phyloP scores from a whole-genome alignment of 2,888 invertebrate species.

The Neoitamus cyanurus region DNA sequence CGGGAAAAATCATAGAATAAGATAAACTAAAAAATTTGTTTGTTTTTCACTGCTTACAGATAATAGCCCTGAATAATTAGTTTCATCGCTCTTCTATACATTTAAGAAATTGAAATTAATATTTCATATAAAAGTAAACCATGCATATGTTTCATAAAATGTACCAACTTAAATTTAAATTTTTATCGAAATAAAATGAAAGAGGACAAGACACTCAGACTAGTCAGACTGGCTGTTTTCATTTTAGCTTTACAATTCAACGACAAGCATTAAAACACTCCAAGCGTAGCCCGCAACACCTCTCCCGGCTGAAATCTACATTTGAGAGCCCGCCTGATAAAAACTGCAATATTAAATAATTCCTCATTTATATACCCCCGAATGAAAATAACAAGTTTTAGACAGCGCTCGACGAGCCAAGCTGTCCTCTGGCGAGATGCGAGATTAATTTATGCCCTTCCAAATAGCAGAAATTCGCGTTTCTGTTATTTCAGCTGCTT shows the following conservation, averaged over 20 bases:
- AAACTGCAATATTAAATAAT: not conserved
- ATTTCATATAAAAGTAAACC: not conserved
- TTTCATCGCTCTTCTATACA: too few relatives aligned
- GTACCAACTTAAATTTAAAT: not conserved
- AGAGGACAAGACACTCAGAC: not conserved
- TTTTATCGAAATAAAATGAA: not conserved
- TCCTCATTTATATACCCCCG: not conserved
- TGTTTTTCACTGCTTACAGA: not conserved
- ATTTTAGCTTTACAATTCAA: not conserved
- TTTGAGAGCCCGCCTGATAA: not conserved
- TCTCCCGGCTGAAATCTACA: not conserved
- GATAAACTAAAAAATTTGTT: not conserved
- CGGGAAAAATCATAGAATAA: too few relatives aligned
- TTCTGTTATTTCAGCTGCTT: not conserved
- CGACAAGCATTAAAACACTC: not conserved
- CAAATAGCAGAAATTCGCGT: not conserved
- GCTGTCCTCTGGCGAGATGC: not conserved
- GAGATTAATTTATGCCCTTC: not conserved
- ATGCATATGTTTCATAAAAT: not conserved
- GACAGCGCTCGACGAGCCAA: not conserved
- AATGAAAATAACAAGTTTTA: not conserved
- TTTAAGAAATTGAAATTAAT: too few relatives aligned
- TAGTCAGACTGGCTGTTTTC: not conserved
- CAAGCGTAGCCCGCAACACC: not conserved
- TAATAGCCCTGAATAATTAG: too few relatives aligned